These are phyloP conservation scores for Ceratotherium simum DNA, from an alignment of 2,113 vertebrate species.

Conservation along the genomic window DNA sequence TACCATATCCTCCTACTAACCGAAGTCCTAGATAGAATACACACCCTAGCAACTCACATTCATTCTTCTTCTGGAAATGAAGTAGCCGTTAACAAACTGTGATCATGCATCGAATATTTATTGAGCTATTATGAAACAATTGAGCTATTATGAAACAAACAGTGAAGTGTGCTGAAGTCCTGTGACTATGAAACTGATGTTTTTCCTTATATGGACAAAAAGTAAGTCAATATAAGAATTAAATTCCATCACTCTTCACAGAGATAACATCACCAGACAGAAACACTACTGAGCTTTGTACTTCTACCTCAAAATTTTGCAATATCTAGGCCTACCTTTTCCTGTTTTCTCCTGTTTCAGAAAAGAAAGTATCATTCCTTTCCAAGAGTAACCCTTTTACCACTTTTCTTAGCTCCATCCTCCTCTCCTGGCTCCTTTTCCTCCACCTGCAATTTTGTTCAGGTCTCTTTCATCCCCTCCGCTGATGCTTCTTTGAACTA, in stretches of 20 bases:
- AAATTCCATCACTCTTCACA: neutral
- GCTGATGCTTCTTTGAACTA: neutral
- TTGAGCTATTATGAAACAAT: conserved; percentile 11
- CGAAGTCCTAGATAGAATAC: neutral
- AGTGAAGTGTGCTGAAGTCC: neutral
- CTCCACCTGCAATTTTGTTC: neutral
- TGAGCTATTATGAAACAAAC: conserved; percentile 23
- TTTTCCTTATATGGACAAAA: neutral
- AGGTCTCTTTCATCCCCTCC: neutral
- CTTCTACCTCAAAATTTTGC: neutral
- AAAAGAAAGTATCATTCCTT: neutral
- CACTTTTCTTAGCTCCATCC: neutral
- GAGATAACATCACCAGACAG: neutral
- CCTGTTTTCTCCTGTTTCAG: neutral
- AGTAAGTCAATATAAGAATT: neutral
- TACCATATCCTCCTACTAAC: neutral
- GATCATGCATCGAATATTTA: conserved; percentile 49
- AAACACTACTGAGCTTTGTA: neutral
- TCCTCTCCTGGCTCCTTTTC: neutral
- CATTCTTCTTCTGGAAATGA: conserved; percentile 51
- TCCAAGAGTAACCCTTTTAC: neutral
- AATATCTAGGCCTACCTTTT: neutral
- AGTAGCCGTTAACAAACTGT: conserved; percentile 33
- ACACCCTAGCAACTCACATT: neutral
- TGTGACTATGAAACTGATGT: neutral